phyloP scores from a whole-genome alignment of 2,888 invertebrate species.

The Drosophila hamatofila region DNA sequence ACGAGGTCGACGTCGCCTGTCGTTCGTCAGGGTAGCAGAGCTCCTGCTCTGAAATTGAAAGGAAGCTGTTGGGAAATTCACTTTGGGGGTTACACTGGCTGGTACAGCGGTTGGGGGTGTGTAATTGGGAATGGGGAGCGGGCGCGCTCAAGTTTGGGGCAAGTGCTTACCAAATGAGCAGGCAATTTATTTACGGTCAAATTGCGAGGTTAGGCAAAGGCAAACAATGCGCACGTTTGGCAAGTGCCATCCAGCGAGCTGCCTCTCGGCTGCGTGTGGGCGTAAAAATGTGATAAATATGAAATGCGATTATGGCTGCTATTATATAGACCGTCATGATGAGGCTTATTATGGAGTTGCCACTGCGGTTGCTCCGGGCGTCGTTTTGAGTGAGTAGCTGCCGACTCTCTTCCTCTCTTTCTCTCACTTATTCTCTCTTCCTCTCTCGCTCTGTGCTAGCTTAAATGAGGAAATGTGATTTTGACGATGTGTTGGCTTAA shows the following conservation, averaged over 20 bases:
- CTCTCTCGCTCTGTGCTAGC: slow-evolving; percentile 10
- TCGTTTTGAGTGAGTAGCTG: slow-evolving; percentile 74
- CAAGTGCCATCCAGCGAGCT: slow-evolving; percentile 21
- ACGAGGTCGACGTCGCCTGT: slow-evolving; percentile 48
- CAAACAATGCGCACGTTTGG: slow-evolving; percentile 60
- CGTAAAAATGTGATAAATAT: slow-evolving; percentile 83
- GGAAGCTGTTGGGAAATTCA: slow-evolving; percentile 74
- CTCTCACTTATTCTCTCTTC: too few species aligned
- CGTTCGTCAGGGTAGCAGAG: slow-evolving; percentile 50
- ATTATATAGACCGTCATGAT: slow-evolving; percentile 74
- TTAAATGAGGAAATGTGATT: slow-evolving; percentile 79
- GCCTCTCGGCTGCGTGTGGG: slow-evolving; percentile 61
- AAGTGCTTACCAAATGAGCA: slow-evolving; percentile 82
- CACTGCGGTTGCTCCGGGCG: slow-evolving; percentile 74
- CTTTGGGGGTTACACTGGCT: slow-evolving; percentile 32
- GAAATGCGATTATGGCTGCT: slow-evolving; percentile 82
- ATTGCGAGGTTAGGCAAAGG: slow-evolving; percentile 76
- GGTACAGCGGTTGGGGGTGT: not conserved
- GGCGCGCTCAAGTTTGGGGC: slow-evolving; percentile 39
- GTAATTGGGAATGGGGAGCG: not conserved
- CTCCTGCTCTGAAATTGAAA: slow-evolving; percentile 44
- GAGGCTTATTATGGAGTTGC: slow-evolving; percentile 79
- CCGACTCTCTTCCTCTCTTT: slow-evolving; percentile 1
- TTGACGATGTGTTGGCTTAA: slow-evolving; percentile 83
- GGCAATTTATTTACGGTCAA: slow-evolving; percentile 84